Evolutionary conservation across 1,140 invertebrate species (phyloP), one percentile per base, ranked within the genome.

Genomic region (Camponotus vicinus): DNA sequence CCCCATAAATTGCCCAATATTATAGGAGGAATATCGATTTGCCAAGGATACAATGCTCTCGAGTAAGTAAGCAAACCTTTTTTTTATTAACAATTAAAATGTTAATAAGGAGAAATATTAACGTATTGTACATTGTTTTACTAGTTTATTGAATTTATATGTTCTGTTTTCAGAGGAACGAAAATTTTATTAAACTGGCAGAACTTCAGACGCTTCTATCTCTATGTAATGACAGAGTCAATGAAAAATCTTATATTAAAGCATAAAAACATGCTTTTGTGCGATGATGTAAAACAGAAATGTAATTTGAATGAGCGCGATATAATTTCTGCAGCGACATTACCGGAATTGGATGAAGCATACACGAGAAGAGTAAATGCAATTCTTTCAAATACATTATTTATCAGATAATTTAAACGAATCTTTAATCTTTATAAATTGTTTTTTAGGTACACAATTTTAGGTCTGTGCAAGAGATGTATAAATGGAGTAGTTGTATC

Each of bases 141-240:
- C 40, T 37, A 3, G 63, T 73, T 77, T 61, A 83, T 82, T 69
- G 9, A 69, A 52, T 52, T 18, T 42, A 69, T 69, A 6, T n/a
- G 1, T 34, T 21, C 73, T 86, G 27, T 89, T 93, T 93, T 71
- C 93, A 98, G 98, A 89, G 97, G 97, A 40, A 97, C 97, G 88
- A 97, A 98, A 73, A 97, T 97, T 92, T 94, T 98, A 70, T 94
- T 98, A 18, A 97, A 98, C 90, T 99, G 98, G 98, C 97, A 98
- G 91, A 98, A 98, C 92, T 97, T 98, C 93, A 96, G 98, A 5
- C 96, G 98, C 1, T 97, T 98, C 89, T 99, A 99, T 93, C 95
- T 98, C n/a, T 98, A 98, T 92, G 97, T 98, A 55, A 98, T 99
- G 97, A 98, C 98, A 1, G 98, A 98, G 93, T 98, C 98, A 92